Conservation (phyloP, 2,888 invertebrate genomes). For the Syrphus vitripennis region DNA sequence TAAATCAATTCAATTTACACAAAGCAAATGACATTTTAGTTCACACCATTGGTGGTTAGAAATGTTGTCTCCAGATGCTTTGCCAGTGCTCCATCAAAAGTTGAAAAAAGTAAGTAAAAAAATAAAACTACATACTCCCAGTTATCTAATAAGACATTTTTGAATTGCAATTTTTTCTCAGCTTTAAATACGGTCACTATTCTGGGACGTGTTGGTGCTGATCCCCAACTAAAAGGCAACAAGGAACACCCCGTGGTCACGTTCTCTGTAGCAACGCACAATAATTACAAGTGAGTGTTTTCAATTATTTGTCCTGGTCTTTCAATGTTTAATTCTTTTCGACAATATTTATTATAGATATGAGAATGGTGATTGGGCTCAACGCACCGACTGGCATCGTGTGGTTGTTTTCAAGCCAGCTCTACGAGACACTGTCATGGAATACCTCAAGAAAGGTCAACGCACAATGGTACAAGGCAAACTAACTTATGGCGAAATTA, state of each 20-base stretch:
- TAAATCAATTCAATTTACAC: background rate
- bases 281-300: conserved; percentile 85
- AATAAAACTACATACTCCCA: background rate
- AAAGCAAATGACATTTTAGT: conserved; percentile 29
- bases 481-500: conserved; percentile 92
- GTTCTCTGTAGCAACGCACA: conserved; percentile 95
- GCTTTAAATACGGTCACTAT: conserved; percentile 92
- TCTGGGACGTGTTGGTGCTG: conserved; percentile 93
- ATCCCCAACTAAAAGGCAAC: conserved; percentile 92
- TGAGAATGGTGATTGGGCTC: conserved; percentile 89
- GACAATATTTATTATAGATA: conserved; percentile 79
- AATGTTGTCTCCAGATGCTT: conserved; percentile 18
- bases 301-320: background rate
- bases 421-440: conserved; percentile 89
- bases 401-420: conserved; percentile 92
- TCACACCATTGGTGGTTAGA: conserved; percentile 2
- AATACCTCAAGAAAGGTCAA: conserved; percentile 92
- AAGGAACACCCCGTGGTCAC: conserved; percentile 92
- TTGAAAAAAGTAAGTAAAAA: conserved; percentile 76
- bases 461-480: conserved; percentile 91
- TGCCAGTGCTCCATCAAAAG: conserved; percentile 67
- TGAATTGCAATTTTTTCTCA: conserved; percentile 75
- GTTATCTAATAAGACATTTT: background rate
- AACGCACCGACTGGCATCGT: conserved; percentile 96
- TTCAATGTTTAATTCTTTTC: background rate